Percentiles rank a stretch among this genome's conserved stretches.
Conservation (phyloP, 2,888 invertebrate genomes). For the Tenthredo notha region DNA sequence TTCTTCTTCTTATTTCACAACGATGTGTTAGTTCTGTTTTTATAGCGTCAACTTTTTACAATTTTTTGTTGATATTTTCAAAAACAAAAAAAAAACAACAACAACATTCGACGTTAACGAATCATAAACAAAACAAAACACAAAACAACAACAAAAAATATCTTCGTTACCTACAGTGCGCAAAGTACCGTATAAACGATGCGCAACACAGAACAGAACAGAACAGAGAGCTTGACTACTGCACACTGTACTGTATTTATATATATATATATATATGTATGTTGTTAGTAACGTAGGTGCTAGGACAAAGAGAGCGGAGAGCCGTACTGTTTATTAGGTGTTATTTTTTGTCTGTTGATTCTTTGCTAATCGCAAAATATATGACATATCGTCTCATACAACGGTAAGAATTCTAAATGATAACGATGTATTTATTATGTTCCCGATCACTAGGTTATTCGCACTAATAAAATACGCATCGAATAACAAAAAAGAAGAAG, state of each 20-base stretch:
- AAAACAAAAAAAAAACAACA: neutral
- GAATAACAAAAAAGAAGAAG: neutral
- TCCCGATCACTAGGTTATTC: neutral
- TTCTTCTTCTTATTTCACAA: neutral
- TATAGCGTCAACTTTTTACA: neutral
- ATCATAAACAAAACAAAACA: neutral
- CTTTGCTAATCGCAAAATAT: neutral
- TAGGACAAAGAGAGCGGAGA: neutral
- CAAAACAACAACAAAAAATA: neutral
- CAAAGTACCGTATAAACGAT: constrained; percentile 12
- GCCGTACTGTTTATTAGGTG: neutral
- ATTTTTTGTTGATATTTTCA: neutral
- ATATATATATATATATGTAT: neutral
- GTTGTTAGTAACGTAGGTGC: neutral
- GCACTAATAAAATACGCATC: neutral
- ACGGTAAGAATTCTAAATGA: neutral
- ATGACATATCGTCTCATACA: neutral
- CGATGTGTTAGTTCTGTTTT: too few species aligned
- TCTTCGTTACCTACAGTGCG: neutral
- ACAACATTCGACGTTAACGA: neutral
- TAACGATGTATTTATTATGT: neutral
- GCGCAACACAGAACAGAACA: constrained; percentile 3
- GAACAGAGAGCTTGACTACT: constrained; percentile 4
- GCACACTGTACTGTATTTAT: neutral
- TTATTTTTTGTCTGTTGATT: neutral